Percentiles rank a stretch among this genome's conserved stretches.
phyloP scores from a whole-genome alignment of 2,113 vertebrate genomes.

The Halichoeres trimaculatus region DNA sequence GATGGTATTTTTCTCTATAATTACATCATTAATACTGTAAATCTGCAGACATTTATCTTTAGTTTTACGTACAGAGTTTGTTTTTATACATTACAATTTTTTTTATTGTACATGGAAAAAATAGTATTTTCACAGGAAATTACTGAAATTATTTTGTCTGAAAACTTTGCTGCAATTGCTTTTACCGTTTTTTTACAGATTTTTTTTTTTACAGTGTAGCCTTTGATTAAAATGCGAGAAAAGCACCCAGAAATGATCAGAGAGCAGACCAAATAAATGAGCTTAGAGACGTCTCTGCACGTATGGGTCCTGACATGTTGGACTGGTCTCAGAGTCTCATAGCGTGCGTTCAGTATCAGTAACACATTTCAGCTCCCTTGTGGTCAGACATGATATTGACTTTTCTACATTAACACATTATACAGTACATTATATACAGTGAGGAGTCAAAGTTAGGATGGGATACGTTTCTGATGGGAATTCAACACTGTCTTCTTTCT shows the following conservation, averaged over 20 bases:
- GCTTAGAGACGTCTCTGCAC: not conserved
- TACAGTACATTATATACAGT: not conserved
- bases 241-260: constrained; percentile 13
- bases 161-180: too few relatives aligned
- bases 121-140: too few relatives aligned
- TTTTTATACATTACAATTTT: too few relatives aligned
- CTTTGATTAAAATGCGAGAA: constrained; percentile 17
- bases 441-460: not conserved
- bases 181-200: too few relatives aligned
- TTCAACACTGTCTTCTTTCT: constrained; percentile 8
- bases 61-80: too few relatives aligned
- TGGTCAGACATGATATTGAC: constrained; percentile 12
- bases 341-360: not conserved
- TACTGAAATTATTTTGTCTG: too few relatives aligned
- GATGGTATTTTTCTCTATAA: too few relatives aligned
- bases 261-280: constrained; percentile 16
- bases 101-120: too few relatives aligned
- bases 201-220: too few relatives aligned
- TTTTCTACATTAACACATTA: constrained; percentile 11
- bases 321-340: not conserved
- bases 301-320: constrained; percentile 7
- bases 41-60: too few relatives aligned
- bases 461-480: constrained; percentile 16
- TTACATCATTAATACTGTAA: too few relatives aligned
- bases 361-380: constrained; percentile 29